Base-by-base conservation (phyloP, 1,140 invertebrate species). In the Cepaea nemoralis region DNA sequence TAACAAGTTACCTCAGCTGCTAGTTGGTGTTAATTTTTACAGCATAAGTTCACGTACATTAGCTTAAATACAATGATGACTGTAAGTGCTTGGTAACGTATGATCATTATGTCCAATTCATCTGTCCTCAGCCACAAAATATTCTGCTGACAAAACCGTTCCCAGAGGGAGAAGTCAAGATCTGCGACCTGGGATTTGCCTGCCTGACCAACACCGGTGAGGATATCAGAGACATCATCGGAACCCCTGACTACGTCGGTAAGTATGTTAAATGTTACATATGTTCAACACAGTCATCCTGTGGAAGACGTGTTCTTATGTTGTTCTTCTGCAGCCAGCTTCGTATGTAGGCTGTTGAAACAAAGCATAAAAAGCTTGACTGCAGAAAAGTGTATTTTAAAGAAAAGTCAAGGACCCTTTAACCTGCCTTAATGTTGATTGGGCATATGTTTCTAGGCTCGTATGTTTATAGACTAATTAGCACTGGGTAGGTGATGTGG, bases 101-200 rank as follows among this genome's bases (percentile, higher is more conserved):
- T 14, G 55, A n/a, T 59, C 14, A 59, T 22, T n/a, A 24, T n/a
- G 8, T 59, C 24, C 55, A 14, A 22, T 59, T 45, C n/a, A 22
- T 59, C 55, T 5, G 5, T n/a, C 45, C 94, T 31, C 92, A 95
- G 94, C 97, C 97, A 45, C 97, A 98, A 92, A 99, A 99, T 92
- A 94, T 99, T 87, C 93, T 99, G 84, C 93, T 98, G 67, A 95
- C 95, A n/a, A 93, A 93, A 5, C 93, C 93, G 73, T 94, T 94
- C 88, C 94, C 94, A 27, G 92, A 94, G 84, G 94, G 94, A 86
- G 94, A 95, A 89, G 94, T 98, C 39, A 96, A 98, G 91, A 93
- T 99, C 77, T 99, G 97, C 92, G 97, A 99, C 92, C 97, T 99
- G 89, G 97, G 97, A 48, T 97, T 98, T 88, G 97, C 97, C 71